Percentiles rank a stretch among this genome's conserved stretches.
phyloP scores from a whole-genome alignment of 2,888 invertebrate species.

The Strigamia crassipes region DNA sequence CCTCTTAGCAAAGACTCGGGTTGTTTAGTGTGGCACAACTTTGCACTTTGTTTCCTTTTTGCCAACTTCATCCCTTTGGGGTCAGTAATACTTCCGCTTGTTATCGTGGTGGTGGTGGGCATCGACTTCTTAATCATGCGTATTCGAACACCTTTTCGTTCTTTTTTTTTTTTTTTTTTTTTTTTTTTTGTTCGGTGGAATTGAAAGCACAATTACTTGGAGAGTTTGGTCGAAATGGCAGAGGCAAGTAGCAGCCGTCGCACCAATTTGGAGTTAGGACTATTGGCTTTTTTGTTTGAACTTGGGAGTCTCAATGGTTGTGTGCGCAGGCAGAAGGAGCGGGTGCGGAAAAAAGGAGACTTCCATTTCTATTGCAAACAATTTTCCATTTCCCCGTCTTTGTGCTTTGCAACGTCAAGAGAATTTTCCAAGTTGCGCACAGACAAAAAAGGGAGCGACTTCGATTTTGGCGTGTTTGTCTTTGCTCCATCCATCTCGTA shows the following conservation, averaged over 20 bases:
- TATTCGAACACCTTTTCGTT: not conserved
- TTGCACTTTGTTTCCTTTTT: conserved; percentile 17
- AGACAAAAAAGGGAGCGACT: not conserved
- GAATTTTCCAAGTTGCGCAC: not conserved
- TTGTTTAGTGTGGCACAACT: conserved; percentile 11
- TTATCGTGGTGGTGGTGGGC: not conserved
- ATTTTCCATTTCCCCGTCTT: conserved; percentile 12
- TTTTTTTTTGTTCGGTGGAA: not conserved
- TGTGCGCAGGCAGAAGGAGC: not conserved
- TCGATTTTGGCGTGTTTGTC: conserved; percentile 12
- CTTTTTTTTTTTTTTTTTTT: not conserved
- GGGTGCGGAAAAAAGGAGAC: not conserved
- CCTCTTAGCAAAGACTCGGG: not conserved
- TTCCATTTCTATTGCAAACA: conserved; percentile 16
- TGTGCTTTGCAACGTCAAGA: conserved; percentile 16
- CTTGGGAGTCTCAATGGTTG: conserved; percentile 21
- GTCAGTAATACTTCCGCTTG: not conserved
- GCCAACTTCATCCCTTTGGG: not conserved
- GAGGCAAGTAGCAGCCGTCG: conserved; percentile 21
- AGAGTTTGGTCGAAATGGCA: conserved; percentile 21
- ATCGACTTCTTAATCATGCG: conserved; percentile 3
- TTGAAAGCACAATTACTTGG: conserved; percentile 16
- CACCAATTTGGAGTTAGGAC: conserved; percentile 11
- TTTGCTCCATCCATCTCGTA: not conserved
- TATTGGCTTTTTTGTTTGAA: conserved; percentile 21